Percentiles rank a stretch among this genome's conserved stretches.
Conservation (phyloP, 2,888 invertebrate genomes). For the Philhelius pedissequus region DNA sequence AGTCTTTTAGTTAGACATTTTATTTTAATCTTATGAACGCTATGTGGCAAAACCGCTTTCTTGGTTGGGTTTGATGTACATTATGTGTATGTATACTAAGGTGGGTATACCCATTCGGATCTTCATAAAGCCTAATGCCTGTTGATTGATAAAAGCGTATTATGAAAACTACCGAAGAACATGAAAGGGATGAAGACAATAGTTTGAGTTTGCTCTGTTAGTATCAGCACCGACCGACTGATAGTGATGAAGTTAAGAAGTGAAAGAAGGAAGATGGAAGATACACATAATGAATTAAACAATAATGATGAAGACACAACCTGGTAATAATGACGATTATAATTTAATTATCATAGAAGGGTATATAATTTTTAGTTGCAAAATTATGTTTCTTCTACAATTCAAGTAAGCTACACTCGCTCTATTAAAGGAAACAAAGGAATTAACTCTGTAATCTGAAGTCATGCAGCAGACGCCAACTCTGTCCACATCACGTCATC, state of each 20-base stretch:
- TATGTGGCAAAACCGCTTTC: not conserved
- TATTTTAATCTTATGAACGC: not conserved
- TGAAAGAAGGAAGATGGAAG: not conserved
- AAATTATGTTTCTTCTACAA: not conserved
- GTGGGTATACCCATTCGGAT: not conserved
- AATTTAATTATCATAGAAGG: not conserved
- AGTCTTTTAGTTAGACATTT: not conserved
- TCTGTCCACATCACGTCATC: no score
- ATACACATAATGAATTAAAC: not conserved
- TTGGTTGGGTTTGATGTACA: not conserved
- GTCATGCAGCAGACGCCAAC: no score
- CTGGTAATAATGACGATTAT: not conserved
- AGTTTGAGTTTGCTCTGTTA: not conserved
- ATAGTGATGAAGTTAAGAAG: not conserved
- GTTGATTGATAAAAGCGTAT: not conserved
- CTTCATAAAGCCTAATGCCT: not conserved
- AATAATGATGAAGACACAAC: not conserved
- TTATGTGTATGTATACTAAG: not conserved
- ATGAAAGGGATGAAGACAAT: slow-evolving; percentile 56
- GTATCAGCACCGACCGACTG: no score
- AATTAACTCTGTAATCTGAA: not conserved
- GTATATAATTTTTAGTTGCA: not conserved
- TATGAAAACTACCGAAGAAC: slow-evolving; percentile 35
- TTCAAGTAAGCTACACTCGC: not conserved
- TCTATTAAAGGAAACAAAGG: not conserved